phyloP scores from a whole-genome alignment of 2,888 invertebrate genomes.

The Clostera curtula region DNA sequence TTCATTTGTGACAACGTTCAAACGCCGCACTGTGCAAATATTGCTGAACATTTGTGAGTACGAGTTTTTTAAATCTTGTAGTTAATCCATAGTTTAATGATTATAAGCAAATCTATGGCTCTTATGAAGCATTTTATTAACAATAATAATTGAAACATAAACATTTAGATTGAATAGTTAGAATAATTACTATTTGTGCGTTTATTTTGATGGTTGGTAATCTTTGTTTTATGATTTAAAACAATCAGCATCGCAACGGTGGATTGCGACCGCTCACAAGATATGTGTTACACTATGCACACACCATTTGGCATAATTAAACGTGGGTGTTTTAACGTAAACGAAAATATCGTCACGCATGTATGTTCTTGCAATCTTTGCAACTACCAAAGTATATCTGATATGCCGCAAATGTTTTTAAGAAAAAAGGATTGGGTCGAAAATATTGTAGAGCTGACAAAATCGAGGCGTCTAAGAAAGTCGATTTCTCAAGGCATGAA shows the following conservation, averaged over 20 bases:
- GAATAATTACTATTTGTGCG: not conserved
- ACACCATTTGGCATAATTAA: slow-evolving; percentile 58
- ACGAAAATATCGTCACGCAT: slow-evolving; percentile 42
- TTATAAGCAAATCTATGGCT: too few species aligned
- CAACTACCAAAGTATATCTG: slow-evolving; percentile 49
- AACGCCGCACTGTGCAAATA: too few species aligned
- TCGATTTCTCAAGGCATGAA: slow-evolving; percentile 49
- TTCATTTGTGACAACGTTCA: too few species aligned
- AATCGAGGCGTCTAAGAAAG: slow-evolving; percentile 41
- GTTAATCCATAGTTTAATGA: too few species aligned
- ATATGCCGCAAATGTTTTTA: slow-evolving; percentile 49
- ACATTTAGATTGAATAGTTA: too few species aligned
- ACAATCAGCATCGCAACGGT: slow-evolving; percentile 41
- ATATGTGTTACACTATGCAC: slow-evolving; percentile 51
- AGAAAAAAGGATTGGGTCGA: slow-evolving; percentile 45
- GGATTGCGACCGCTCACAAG: slow-evolving; percentile 37
- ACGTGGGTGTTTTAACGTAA: slow-evolving; percentile 50
- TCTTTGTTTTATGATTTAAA: slow-evolving; percentile 17
- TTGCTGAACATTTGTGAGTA: too few species aligned
- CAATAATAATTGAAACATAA: too few species aligned
- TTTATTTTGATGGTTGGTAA: not conserved
- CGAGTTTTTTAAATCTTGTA: too few species aligned
- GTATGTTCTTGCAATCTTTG: slow-evolving; percentile 60
- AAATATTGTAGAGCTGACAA: slow-evolving; percentile 49
- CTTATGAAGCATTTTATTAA: too few species aligned